Percentiles rank a stretch among this genome's conserved stretches.
phyloP scores from a whole-genome alignment of 2,797 vertebrate species.

The Crocodylus rhombifer region DNA sequence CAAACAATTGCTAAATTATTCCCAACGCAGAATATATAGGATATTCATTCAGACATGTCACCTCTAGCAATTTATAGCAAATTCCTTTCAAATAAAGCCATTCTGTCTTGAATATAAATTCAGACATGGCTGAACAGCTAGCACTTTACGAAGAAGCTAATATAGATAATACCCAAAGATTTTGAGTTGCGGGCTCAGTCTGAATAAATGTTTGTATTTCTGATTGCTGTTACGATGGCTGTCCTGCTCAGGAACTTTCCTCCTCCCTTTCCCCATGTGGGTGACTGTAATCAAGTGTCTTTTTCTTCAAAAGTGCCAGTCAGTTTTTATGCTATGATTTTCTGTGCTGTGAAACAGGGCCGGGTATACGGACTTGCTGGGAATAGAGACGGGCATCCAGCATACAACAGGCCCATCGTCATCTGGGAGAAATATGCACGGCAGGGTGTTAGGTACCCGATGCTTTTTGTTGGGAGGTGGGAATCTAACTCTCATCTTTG shows the following conservation, averaged over 20 bases:
- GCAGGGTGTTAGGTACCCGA: neutral
- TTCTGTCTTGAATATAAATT: neutral
- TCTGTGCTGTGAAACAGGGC: neutral
- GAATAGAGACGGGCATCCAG: neutral
- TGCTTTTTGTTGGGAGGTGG: neutral
- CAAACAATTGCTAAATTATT: neutral
- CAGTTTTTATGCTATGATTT: neutral
- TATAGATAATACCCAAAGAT: neutral
- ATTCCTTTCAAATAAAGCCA: neutral
- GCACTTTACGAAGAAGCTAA: neutral
- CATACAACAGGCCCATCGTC: neutral
- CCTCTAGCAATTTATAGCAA: neutral
- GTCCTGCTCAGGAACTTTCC: no score
- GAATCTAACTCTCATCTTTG: neutral
- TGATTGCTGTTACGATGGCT: neutral
- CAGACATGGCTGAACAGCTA: neutral
- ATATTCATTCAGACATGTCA: neutral
- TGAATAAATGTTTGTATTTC: neutral
- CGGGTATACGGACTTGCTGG: neutral
- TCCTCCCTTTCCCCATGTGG: no score
- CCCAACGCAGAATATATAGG: neutral
- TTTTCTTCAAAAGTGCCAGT: neutral
- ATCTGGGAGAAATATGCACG: neutral
- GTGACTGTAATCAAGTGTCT: neutral
- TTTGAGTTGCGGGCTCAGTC: neutral